phyloP scores from a whole-genome alignment of 2,113 vertebrate genomes.

The Verasper variegatus region DNA sequence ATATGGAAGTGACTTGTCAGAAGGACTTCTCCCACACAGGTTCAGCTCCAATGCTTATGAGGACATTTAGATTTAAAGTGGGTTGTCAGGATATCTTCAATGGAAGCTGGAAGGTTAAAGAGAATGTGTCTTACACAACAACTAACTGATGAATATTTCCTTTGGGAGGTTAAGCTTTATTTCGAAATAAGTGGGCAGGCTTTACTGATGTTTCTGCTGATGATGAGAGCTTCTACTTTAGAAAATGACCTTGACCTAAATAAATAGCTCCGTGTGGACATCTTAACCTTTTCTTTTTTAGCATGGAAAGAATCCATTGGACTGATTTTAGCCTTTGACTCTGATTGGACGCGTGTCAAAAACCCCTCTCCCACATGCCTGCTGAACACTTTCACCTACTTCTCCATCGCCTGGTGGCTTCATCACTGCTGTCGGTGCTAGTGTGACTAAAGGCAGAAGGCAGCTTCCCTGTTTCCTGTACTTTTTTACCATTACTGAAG shows the following conservation, averaged over 20 bases:
- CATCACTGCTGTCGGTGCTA: background rate
- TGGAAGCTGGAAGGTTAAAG: background rate
- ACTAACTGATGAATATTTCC: background rate
- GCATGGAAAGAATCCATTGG: slow-evolving; percentile 64
- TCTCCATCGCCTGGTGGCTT: slow-evolving; percentile 20
- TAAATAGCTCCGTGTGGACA: background rate
- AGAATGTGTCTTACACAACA: background rate
- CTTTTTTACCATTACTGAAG: slow-evolving; percentile 20
- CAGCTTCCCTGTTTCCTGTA: slow-evolving; percentile 32
- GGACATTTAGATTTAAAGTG: background rate
- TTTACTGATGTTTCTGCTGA: background rate
- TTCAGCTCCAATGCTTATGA: background rate
- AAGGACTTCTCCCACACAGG: background rate
- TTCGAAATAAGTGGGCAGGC: background rate
- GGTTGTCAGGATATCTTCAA: background rate
- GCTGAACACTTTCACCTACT: slow-evolving; percentile 70
- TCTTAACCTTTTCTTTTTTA: slow-evolving; percentile 41
- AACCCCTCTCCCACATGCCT: slow-evolving; percentile 55
- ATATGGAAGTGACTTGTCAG: background rate
- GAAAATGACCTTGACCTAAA: slow-evolving; percentile 43
- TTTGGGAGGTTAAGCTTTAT: background rate
- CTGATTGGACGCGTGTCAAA: slow-evolving; percentile 46
- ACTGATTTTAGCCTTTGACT: slow-evolving; percentile 47
- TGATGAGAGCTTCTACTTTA: slow-evolving; percentile 40
- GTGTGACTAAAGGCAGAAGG: slow-evolving; percentile 26